Evolutionary conservation across 1,140 invertebrate species (phyloP).

Genomic region (Conus ventricosus): DNA sequence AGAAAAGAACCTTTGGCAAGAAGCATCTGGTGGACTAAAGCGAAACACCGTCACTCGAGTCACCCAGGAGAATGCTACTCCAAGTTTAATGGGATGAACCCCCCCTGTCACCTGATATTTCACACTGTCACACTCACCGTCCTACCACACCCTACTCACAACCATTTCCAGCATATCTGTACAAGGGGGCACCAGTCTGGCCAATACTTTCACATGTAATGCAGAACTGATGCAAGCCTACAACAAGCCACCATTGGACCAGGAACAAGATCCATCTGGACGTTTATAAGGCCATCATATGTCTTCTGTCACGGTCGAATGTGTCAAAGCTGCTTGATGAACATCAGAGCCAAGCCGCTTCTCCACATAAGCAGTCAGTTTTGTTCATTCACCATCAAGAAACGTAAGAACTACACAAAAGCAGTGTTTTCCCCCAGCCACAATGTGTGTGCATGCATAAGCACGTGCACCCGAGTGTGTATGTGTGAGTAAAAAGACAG

Average conservation of each 20-base stretch:
- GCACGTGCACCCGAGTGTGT: background rate
- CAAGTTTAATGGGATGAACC: too few relatives aligned
- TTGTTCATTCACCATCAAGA: background rate
- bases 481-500: background rate
- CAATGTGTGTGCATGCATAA: background rate
- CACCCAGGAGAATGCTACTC: too few relatives aligned
- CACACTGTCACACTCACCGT: too few relatives aligned
- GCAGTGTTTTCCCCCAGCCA: too few relatives aligned
- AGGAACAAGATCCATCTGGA: background rate
- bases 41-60: too few relatives aligned
- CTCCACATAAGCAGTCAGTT: background rate
- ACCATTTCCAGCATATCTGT: too few relatives aligned
- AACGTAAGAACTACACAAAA: background rate
- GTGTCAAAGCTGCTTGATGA: background rate
- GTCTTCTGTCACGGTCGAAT: background rate
- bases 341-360: background rate
- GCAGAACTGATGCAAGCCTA: background rate
- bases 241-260: background rate
- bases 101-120: too few relatives aligned
- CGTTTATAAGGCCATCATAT: background rate
- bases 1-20: too few relatives aligned
- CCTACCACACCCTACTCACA: too few relatives aligned
- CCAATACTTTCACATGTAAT: too few relatives aligned
- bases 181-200: too few relatives aligned
- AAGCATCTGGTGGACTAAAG: too few relatives aligned